These are phyloP conservation scores for Cyprinus carpio DNA, from an alignment of 2,113 vertebrate genomes.

Conservation along the genomic window DNA sequence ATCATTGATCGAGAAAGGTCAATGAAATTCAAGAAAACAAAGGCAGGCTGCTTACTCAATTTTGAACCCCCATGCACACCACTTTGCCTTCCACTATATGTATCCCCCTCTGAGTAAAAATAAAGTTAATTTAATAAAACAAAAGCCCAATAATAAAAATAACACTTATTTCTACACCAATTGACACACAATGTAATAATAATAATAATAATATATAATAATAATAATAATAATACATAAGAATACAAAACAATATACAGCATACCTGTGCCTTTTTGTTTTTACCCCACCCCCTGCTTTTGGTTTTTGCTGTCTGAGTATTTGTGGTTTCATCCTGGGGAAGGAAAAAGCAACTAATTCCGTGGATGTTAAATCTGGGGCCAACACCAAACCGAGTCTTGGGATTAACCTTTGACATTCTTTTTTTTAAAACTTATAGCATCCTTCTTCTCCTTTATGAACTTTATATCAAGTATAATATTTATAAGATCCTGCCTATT, in stretches of 20 bases:
- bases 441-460: conserved; percentile 37
- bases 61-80: too few relatives aligned
- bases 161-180: not conserved
- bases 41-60: not conserved
- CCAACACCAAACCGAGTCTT: not conserved
- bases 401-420: conserved; percentile 30
- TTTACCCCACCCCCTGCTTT: conserved; percentile 27
- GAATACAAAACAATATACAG: not conserved
- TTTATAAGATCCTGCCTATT: not conserved
- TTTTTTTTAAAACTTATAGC: conserved; percentile 34
- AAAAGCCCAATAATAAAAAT: not conserved
- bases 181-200: too few relatives aligned
- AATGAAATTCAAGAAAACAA: not conserved
- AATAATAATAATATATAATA: too few relatives aligned
- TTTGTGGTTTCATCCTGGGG: conserved; percentile 34
- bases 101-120: not conserved
- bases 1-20: not conserved
- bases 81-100: not conserved
- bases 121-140: not conserved
- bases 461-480: conserved; percentile 20
- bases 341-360: conserved; percentile 55
- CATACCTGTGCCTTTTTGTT: not conserved
- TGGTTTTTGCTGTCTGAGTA: conserved; percentile 26
- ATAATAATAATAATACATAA: not conserved
- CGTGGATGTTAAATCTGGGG: conserved; percentile 48